phyloP scores from a whole-genome alignment of 2,113 vertebrate genomes.

The Calidris pugnax region DNA sequence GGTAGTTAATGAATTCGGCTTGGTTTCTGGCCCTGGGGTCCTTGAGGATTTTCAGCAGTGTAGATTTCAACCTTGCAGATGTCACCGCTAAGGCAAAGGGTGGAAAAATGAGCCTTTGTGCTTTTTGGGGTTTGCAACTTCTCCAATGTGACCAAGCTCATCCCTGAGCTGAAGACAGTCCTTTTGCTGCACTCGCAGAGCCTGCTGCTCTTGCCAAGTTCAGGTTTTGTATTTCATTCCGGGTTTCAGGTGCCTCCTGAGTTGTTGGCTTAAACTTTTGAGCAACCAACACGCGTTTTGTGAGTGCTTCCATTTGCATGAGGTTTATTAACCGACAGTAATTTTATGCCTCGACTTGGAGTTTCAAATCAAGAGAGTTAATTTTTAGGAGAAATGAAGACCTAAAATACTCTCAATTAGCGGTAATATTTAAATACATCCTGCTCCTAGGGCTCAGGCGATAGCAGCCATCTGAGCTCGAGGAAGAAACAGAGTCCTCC shows the following conservation, averaged over 20 bases:
- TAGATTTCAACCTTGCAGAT: slow-evolving; percentile 22
- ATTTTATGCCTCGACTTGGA: not conserved
- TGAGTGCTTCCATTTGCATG: not conserved
- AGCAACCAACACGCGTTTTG: not conserved
- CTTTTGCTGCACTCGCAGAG: not conserved
- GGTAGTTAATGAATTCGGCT: not conserved
- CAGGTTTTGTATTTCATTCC: not conserved
- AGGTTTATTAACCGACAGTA: not conserved
- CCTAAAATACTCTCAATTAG: slow-evolving; percentile 45
- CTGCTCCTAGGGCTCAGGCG: slow-evolving; percentile 46
- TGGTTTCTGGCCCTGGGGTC: not conserved
- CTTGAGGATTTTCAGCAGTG: slow-evolving; percentile 9
- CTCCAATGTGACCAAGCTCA: not conserved
- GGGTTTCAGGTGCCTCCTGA: not conserved
- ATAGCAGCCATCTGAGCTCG: not conserved
- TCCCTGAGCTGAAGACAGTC: not conserved
- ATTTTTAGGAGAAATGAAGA: slow-evolving; percentile 32
- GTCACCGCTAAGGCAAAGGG: not conserved
- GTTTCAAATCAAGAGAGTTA: slow-evolving; percentile 40
- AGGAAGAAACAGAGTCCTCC: slow-evolving; percentile 12
- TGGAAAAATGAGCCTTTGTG: slow-evolving; percentile 28
- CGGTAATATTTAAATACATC: slow-evolving; percentile 58
- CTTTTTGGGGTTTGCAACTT: not conserved
- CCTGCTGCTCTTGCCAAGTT: not conserved
- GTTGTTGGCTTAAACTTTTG: not conserved